Evolutionary conservation across 1,140 invertebrate genomes (phyloP), one percentile per base, ranked within the genome.

Genomic region (Saccostrea echinata): DNA sequence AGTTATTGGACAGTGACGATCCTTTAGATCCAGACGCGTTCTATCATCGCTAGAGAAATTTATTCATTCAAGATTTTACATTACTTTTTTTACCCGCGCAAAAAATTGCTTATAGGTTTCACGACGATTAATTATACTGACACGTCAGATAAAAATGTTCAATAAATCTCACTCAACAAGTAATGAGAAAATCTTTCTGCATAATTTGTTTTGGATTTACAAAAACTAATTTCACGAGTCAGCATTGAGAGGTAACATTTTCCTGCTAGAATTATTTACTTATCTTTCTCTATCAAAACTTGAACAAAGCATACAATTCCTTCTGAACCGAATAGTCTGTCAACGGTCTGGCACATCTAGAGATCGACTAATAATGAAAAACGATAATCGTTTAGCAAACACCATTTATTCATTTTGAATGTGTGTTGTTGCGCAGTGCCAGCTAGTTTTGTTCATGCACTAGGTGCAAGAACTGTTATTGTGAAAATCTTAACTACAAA

Each of bases 1-100:
- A 89, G 24, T 68, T 89, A 12, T 35, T 89, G 33, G 88, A 89
- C 82, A 87, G 85, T 43, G 88, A 89, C 4, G 88, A 89, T 0
- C 68, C 68, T 8, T 53, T 87, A 43, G 88, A 89, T 27, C 84
- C 88, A 6, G 86, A 76, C 30, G 57, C 88, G 12, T 89, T 89
- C 61, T 89, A 87, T 71, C 84, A 85, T 76, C 68, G 24, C 24
- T 76, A 76, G 68, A 30, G 68, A 13, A 12, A 33, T 16, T 76
- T 76, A 30, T 76, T 30, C 18, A 30, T 30, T 35, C 30, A 27
- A 76, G 27, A 30, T 30, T 33, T 76, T 30, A 27, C 57, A 64
- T 21, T 24, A 64, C 6, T 24, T n/a, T 21, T n/a, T 76, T 76
- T 30, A 76, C 11, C 30, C 27, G 24, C 8, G 16, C 68, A 76